These are phyloP conservation scores for Danaus plexippus DNA, from an alignment of 1,140 invertebrate genomes.

Conservation along the genomic window DNA sequence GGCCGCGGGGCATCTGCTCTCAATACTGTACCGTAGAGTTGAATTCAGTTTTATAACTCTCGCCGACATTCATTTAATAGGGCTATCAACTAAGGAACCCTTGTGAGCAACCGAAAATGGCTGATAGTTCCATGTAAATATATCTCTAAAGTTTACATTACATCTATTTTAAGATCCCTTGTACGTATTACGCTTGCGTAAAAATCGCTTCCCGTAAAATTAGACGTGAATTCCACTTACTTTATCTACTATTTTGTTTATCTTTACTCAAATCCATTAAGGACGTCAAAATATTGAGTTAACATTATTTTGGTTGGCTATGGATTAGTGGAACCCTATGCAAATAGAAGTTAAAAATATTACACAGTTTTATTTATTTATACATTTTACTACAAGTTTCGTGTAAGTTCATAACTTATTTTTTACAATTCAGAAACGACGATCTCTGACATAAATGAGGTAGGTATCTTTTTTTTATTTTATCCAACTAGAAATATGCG, in stretches of 20 bases:
- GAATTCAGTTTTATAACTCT: conserved; percentile 49
- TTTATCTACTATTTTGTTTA: no score
- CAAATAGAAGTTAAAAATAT: background rate
- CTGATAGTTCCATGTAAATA: conserved; percentile 25
- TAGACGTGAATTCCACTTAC: no score
- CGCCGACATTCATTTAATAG: conserved; percentile 58
- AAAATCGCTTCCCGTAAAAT: conserved; percentile 2
- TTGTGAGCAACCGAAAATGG: conserved; percentile 29
- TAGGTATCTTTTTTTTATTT: no score
- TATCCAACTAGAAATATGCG: no score
- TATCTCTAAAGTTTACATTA: conserved; percentile 25
- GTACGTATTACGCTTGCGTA: conserved; percentile 14
- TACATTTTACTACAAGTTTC: background rate
- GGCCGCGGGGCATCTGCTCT: conserved; percentile 23
- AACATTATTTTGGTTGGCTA: no score
- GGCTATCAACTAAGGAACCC: conserved; percentile 41
- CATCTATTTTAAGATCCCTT: conserved; percentile 21
- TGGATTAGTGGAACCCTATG: no score
- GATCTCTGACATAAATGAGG: no score
- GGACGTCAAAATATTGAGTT: no score
- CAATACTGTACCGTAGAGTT: conserved; percentile 28
- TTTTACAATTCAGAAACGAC: background rate
- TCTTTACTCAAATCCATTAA: no score
- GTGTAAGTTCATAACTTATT: background rate
- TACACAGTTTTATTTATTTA: conserved; percentile 1